Percentiles rank a stretch among this genome's conserved stretches.
phyloP scores from a whole-genome alignment of 2,888 invertebrate genomes.

The Scotopteryx bipunctaria region DNA sequence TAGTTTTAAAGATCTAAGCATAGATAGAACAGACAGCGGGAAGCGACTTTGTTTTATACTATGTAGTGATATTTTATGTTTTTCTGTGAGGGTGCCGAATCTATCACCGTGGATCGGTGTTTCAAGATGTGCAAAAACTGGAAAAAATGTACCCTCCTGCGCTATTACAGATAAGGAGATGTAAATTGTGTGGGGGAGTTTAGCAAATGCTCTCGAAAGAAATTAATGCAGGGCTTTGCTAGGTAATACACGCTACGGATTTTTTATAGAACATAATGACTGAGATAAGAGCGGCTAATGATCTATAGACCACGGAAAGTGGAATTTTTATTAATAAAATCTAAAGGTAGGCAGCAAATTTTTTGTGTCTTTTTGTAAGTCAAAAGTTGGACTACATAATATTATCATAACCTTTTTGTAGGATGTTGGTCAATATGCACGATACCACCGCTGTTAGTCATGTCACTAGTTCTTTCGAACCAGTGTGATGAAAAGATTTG shows the following conservation, averaged over 20 bases:
- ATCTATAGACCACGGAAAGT: conserved; percentile 8
- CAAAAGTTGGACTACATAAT: too few relatives aligned
- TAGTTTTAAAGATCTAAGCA: too few relatives aligned
- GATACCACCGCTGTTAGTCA: too few relatives aligned
- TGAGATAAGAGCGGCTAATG: conserved; percentile 19
- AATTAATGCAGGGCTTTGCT: conserved; percentile 62
- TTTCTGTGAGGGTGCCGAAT: conserved; percentile 12
- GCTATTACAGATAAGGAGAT: conserved; percentile 69
- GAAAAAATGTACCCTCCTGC: conserved; percentile 55
- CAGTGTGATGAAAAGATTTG: too few relatives aligned
- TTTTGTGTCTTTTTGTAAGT: too few relatives aligned
- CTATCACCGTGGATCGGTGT: conserved; percentile 30
- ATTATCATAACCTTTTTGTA: too few relatives aligned
- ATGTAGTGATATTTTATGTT: neutral
- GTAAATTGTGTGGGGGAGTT: conserved; percentile 72
- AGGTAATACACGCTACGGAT: conserved; percentile 30
- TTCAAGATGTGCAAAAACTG: conserved; percentile 31
- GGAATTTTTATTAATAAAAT: too few relatives aligned
- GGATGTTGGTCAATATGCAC: too few relatives aligned
- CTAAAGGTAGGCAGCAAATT: too few relatives aligned
- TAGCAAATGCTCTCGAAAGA: conserved; percentile 60
- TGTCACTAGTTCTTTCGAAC: too few relatives aligned
- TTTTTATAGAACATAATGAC: conserved; percentile 20
- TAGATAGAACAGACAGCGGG: too few relatives aligned
- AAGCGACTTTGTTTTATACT: too few relatives aligned